These are phyloP conservation scores for Spinus olivaceus DNA, from an alignment of 2,797 vertebrate genomes.

Conservation along the genomic window DNA sequence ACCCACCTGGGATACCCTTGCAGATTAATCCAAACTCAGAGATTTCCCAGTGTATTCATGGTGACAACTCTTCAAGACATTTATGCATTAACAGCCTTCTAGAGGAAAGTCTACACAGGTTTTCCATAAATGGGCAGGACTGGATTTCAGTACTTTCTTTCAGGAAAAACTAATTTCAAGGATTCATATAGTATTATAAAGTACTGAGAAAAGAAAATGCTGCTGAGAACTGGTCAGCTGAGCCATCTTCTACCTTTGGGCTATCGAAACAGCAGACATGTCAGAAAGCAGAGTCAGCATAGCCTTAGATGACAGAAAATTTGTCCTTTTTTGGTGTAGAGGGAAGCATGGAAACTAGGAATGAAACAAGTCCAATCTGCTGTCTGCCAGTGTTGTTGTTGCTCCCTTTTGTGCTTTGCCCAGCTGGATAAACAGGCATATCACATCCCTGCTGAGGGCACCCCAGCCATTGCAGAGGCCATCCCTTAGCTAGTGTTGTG, in stretches of 20 bases:
- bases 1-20: not conserved
- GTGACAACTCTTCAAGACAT: not conserved
- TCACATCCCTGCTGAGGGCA: not conserved
- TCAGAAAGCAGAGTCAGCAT: not conserved
- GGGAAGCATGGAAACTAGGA: not conserved
- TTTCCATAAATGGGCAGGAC: not conserved
- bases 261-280: not conserved
- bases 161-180: not conserved
- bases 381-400: not conserved
- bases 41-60: not conserved
- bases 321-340: not conserved
- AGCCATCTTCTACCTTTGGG: not conserved
- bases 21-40: not conserved
- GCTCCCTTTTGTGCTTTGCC: not conserved
- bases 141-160: conserved; percentile 2
- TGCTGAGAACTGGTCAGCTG: not conserved
- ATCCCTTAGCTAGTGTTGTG: not conserved
- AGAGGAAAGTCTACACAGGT: not conserved
- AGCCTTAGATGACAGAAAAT: not conserved
- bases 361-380: not conserved
- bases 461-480: not conserved
- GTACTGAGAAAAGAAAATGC: not conserved
- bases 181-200: not conserved
- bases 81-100: not conserved
- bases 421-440: not conserved